These are phyloP conservation scores for Criorhina ranunculi DNA, from an alignment of 2,888 invertebrate genomes.

Conservation along the genomic window DNA sequence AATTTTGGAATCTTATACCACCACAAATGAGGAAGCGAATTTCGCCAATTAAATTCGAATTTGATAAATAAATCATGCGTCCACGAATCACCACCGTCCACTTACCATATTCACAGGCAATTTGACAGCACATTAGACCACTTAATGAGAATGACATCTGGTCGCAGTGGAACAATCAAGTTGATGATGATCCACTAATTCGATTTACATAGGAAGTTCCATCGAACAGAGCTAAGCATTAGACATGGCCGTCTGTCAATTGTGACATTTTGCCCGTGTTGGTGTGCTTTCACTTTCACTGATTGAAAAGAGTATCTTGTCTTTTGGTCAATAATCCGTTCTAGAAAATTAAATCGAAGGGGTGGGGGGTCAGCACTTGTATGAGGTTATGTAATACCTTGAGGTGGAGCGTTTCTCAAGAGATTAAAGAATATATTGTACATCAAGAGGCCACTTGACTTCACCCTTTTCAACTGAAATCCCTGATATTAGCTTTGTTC, in stretches of 20 bases:
- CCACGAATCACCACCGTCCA: neutral
- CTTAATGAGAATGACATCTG: slow-evolving; percentile 26
- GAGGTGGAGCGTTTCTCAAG: slow-evolving; percentile 9
- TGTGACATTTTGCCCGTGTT: slow-evolving; percentile 32
- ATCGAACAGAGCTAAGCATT: slow-evolving; percentile 18
- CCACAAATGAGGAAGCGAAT: neutral
- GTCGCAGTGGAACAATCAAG: slow-evolving; percentile 3
- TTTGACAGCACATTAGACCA: slow-evolving; percentile 51
- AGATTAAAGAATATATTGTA: neutral
- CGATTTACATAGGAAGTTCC: slow-evolving; percentile 40
- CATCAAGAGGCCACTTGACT: slow-evolving; percentile 22
- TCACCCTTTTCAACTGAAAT: neutral
- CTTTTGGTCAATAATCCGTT: slow-evolving; percentile 27
- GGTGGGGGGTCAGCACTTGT: too few species aligned
- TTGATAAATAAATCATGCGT: slow-evolving; percentile 8
- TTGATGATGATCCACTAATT: slow-evolving; percentile 27
- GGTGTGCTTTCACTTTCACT: slow-evolving; percentile 65
- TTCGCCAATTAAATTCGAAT: slow-evolving; percentile 35
- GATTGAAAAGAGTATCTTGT: slow-evolving; percentile 22
- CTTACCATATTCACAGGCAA: slow-evolving; percentile 19
- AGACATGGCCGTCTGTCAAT: slow-evolving; percentile 32
- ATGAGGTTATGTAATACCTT: slow-evolving; percentile 27
- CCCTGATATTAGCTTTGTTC: slow-evolving; percentile 11
- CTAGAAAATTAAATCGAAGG: neutral
- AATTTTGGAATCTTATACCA: too few species aligned